Evolutionary conservation across 2,797 vertebrate species (phyloP), one percentile per base, ranked within the genome.

Genomic region (Coendou prehensilis): DNA sequence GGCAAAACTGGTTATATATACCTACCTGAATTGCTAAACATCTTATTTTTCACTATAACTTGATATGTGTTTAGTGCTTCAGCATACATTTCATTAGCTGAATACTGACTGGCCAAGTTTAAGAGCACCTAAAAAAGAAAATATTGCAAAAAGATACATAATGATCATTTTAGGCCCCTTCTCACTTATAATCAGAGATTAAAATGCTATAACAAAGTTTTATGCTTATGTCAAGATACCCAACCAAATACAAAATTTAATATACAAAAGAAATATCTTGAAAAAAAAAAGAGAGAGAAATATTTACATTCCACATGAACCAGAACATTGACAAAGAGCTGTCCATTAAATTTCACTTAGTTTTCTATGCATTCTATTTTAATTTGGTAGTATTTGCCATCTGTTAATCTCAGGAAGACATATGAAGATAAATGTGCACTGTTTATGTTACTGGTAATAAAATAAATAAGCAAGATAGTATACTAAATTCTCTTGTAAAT

Each of bases 21-120:
- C 98, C 57, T 98, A 99, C 99, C 99, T 99, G 99, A 99, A 79
- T 99, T 99, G 97, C 96, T 99, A 98, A 99, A 99, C 99, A 99
- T 99, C 98, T 99, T 99, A 98, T 99, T 99, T 98, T 99, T 99
- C 98, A 99, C 99, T 91, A 99, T 99, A 95, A 99, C 99, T 98
- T 99, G 99, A 82, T 99, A 99, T 30, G 98, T 99, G 98, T 99
- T 99, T 94, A 99, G 98, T 6, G 99, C 99, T 98, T 99, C 99
- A 57, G 99, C 98, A 98, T 99, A 99, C 99, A 99, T 99, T 96
- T 99, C 99, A 98, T 99, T 99, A 97, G 99, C 99, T 84, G 98
- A 99, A 91, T 99, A 99, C 33, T 99, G 99, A 98, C 99, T 99
- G 90, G 99, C 99, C 96, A 99, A 99, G 98, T 99, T 99, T 94